phyloP scores from a whole-genome alignment of 2,113 vertebrate genomes.

The Neodon shergylaensis region DNA sequence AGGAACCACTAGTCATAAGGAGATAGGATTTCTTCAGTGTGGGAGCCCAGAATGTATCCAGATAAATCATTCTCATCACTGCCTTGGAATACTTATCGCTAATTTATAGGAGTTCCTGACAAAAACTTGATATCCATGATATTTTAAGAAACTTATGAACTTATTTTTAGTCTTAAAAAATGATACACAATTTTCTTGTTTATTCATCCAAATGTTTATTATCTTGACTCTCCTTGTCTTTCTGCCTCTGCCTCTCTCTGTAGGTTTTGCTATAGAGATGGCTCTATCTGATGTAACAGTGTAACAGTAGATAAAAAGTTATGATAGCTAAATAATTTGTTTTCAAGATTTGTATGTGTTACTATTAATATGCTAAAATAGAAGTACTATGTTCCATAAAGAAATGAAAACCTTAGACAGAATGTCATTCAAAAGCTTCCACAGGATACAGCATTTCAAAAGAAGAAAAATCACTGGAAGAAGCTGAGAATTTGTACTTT shows the following conservation, averaged over 20 bases:
- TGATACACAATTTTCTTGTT: slow-evolving; percentile 21
- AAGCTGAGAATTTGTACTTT: slow-evolving; percentile 34
- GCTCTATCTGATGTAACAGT: slow-evolving; percentile 27
- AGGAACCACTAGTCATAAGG: background rate
- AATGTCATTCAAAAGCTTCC: background rate
- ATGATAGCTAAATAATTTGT: slow-evolving; percentile 2
- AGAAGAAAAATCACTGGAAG: background rate
- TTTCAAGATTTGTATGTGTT: slow-evolving; percentile 44
- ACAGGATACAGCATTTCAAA: background rate
- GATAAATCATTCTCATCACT: background rate
- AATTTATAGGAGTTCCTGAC: background rate
- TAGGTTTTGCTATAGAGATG: slow-evolving; percentile 50
- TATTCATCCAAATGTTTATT: slow-evolving; percentile 53
- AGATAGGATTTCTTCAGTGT: background rate
- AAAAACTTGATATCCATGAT: background rate
- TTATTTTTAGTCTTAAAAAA: slow-evolving; percentile 19
- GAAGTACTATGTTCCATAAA: slow-evolving; percentile 19
- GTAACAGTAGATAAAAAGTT: slow-evolving; percentile 42
- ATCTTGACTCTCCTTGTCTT: background rate
- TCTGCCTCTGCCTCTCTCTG: background rate
- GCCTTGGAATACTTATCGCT: background rate
- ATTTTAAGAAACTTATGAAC: background rate
- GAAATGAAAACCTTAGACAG: slow-evolving; percentile 43
- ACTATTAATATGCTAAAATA: slow-evolving; percentile 38
- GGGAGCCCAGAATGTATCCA: background rate